Base-by-base conservation (phyloP, 2,797 vertebrate species). In the Erethizon dorsatum region DNA sequence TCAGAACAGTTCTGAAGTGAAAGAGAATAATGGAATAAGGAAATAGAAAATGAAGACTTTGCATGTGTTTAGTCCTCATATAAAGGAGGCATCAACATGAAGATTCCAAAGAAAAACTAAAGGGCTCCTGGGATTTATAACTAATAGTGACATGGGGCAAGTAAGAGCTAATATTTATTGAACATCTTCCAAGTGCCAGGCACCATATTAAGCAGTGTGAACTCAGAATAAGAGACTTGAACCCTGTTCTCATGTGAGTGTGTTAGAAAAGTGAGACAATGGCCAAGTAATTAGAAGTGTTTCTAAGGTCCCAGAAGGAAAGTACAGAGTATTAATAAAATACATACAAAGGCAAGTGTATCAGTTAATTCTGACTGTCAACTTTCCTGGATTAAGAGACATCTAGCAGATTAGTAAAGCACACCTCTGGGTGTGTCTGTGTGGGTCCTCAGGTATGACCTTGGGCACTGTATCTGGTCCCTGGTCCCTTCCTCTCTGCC, bases 191-290 rank as follows among this genome's bases (percentile, higher is more conserved):
- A 85, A 69, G 54, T 89, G 10, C 11, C 47, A 47, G 24, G 15
- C 0, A 71, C 45, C 50, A 37, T 69, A 20, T 41, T 88, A 20
- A 92, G 24, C 47, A 84, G 28, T 28, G 22, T 87, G 69, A 11
- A 50, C 22, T 28, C 8, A n/a, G n/a, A 12, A 17, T 4, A 82
- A 47, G 56, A 89, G 87, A 73, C 28, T 69, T 90, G 33, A 17
- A 4, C 7, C 6, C 50, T 93, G 2, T 78, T 22, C 18, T 83
- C 17, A 37, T 31, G 4, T 80, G 50, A 84, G 17, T 56, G 22
- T 59, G 77, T 82, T 92, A 82, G 57, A 31, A 71, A 91, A 96
- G 50, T 84, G 52, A 95, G 73, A 75, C 20, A 57, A n/a, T 63
- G 65, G 6, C 3, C 28, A 86, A 82, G 22, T 45, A 85, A 83